phyloP scores from a whole-genome alignment of 2,888 invertebrate species.

The Cheilosia variabilis region DNA sequence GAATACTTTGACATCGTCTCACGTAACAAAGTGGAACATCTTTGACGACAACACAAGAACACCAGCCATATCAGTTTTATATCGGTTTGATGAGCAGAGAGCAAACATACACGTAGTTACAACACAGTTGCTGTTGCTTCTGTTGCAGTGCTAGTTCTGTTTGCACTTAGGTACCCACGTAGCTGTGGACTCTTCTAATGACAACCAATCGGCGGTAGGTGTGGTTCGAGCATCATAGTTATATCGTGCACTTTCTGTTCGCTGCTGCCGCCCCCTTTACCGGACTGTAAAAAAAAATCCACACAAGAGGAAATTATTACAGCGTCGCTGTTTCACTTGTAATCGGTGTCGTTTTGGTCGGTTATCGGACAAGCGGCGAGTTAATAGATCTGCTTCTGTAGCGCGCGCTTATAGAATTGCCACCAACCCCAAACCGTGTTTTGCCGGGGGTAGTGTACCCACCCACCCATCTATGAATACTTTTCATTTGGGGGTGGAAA shows the following conservation, averaged over 20 bases:
- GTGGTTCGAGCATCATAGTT: conserved; percentile 67
- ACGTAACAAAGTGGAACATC: conserved; percentile 73
- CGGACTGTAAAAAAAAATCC: conserved; percentile 27
- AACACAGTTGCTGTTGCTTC: conserved; percentile 66
- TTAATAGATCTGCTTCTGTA: conserved; percentile 64
- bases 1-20: conserved; percentile 62
- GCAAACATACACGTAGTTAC: conserved; percentile 69
- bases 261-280: conserved; percentile 70
- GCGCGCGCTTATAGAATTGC: conserved; percentile 44
- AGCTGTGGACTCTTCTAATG: conserved; percentile 67
- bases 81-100: conserved; percentile 72
- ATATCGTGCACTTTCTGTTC: conserved; percentile 61
- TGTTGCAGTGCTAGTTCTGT: conserved; percentile 57
- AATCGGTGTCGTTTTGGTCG: conserved; percentile 70
- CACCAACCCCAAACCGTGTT: conserved; percentile 43
- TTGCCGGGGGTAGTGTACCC: conserved; percentile 18
- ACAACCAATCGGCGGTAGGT: conserved; percentile 73
- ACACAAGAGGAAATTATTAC: conserved; percentile 36
- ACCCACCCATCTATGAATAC: background rate
- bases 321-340: conserved; percentile 61
- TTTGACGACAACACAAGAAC: conserved; percentile 70
- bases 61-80: conserved; percentile 71
- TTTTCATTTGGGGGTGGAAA: conserved; percentile 12
- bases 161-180: conserved; percentile 30
- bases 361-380: conserved; percentile 68